Evolutionary conservation across 2,797 vertebrate genomes (phyloP).

Genomic region (Thamnophis elegans): DNA sequence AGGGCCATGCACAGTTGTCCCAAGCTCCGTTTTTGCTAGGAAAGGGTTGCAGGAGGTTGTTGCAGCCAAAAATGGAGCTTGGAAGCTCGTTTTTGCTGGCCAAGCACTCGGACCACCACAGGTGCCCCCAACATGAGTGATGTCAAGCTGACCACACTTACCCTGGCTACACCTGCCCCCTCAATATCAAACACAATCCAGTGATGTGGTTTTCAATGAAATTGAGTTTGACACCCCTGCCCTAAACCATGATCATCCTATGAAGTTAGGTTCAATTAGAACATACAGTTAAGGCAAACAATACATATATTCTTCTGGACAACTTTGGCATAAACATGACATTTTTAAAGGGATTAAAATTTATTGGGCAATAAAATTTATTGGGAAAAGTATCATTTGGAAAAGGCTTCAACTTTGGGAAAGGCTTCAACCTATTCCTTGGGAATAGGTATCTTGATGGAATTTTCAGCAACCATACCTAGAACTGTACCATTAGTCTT

Average conservation of each 20-base stretch:
- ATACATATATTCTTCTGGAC: neutral
- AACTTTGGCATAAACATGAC: neutral
- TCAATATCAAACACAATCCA: too few species aligned
- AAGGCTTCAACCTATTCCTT: neutral
- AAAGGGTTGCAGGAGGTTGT: too few species aligned
- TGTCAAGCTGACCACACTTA: too few species aligned
- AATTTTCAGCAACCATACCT: neutral
- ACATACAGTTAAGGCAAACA: neutral
- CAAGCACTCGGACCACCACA: too few species aligned
- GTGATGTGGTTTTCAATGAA: too few species aligned
- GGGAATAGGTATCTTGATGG: neutral
- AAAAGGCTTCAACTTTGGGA: neutral
- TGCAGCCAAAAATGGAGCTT: too few species aligned
- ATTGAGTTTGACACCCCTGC: too few species aligned
- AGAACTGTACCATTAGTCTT: neutral
- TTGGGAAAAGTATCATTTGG: neutral
- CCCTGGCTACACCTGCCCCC: too few species aligned
- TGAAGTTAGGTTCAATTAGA: neutral
- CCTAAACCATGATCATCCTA: neutral
- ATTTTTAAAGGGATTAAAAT: neutral
- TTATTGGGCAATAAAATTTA: neutral
- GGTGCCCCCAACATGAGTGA: too few species aligned
- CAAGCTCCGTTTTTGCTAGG: too few species aligned
- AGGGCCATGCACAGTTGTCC: too few species aligned
- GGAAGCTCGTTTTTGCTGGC: too few species aligned